phyloP scores from a whole-genome alignment of 2,888 invertebrate genomes.

The Nomada ferruginata region DNA sequence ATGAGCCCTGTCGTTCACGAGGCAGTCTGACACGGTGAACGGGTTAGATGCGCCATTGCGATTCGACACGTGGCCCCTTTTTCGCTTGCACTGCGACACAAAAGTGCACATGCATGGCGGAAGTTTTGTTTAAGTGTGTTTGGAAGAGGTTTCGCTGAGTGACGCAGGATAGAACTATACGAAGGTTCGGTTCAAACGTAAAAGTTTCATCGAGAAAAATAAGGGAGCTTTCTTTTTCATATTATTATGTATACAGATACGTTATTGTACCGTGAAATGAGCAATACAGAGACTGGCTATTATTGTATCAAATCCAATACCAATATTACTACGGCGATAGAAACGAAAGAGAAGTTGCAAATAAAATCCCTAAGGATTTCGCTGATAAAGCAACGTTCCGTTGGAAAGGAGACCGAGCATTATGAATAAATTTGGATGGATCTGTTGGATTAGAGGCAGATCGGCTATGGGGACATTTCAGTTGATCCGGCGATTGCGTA shows the following conservation, averaged over 20 bases:
- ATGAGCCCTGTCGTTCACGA: conserved; percentile 25
- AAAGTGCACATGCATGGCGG: conserved; percentile 12
- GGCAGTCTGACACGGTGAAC: conserved; percentile 17
- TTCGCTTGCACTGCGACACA: conserved; percentile 18
- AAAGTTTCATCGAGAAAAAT: background rate
- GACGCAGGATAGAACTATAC: background rate
- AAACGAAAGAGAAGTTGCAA: background rate
- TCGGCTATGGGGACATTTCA: conserved; percentile 42
- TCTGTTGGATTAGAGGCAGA: conserved; percentile 35
- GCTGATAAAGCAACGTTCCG: background rate
- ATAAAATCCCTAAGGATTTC: background rate
- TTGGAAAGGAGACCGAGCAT: background rate
- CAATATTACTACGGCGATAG: no score
- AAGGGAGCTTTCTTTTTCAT: background rate
- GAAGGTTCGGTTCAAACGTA: background rate
- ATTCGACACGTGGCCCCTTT: conserved; percentile 35
- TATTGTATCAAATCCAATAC: no score
- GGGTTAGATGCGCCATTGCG: background rate
- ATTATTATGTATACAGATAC: background rate
- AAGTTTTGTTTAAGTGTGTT: conserved; percentile 1
- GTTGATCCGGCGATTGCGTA: conserved; percentile 62
- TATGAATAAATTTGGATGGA: conserved; percentile 41
- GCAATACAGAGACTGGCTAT: no score
- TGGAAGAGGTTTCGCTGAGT: background rate
- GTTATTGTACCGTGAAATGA: no score